These are phyloP conservation scores for Heliornis fulica DNA, from an alignment of 2,113 vertebrate species.

Conservation along the genomic window DNA sequence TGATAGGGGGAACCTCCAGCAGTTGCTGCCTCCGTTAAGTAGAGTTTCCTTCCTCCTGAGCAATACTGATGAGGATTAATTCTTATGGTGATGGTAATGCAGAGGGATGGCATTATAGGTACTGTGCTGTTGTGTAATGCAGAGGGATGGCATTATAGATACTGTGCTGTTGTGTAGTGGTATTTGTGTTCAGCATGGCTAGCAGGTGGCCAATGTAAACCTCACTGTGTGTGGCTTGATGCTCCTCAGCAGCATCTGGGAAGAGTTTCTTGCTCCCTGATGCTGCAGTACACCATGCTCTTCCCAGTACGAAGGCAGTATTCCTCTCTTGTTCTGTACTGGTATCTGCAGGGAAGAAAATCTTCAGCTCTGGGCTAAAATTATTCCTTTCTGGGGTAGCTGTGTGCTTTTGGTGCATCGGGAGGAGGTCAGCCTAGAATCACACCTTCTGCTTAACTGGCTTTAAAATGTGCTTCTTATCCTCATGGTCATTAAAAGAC, in stretches of 20 bases:
- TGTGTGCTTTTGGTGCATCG: neutral
- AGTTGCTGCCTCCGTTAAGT: neutral
- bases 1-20: neutral
- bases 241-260: neutral
- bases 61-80: neutral
- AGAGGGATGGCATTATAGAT: too few species aligned
- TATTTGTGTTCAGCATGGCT: neutral
- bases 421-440: neutral
- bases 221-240: neutral
- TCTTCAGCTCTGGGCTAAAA: neutral
- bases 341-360: neutral
- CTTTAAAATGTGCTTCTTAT: neutral
- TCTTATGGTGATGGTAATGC: neutral
- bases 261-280: neutral
- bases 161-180: neutral
- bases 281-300: neutral
- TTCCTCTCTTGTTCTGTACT: neutral
- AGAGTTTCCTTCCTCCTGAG: neutral
- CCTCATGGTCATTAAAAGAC: too few species aligned
- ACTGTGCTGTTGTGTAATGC: neutral
- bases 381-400: neutral
- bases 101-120: neutral
- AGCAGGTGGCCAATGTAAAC: neutral
- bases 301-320: neutral
- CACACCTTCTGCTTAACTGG: neutral